Percentiles rank a stretch among this genome's conserved stretches.
Conservation (phyloP, 2,113 vertebrate species). For the Phainopepla nitens region DNA sequence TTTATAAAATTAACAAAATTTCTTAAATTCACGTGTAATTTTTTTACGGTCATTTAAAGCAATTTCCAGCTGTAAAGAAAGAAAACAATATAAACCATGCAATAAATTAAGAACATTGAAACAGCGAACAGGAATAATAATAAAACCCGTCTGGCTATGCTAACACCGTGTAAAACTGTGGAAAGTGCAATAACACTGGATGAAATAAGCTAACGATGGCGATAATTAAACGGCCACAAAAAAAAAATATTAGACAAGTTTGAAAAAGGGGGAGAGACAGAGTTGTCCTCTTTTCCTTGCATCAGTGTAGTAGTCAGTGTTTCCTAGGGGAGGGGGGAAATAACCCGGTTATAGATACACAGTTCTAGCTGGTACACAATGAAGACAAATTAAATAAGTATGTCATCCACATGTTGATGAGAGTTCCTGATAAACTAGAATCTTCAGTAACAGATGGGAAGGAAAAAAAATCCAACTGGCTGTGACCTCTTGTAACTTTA, state of each 20-base stretch:
- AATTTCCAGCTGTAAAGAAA: constrained; percentile 78
- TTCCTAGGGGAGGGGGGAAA: not conserved
- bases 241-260: constrained; percentile 35
- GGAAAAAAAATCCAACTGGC: constrained; percentile 35
- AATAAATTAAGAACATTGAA: constrained; percentile 91
- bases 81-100: constrained; percentile 81
- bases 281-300: constrained; percentile 14
- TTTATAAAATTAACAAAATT: constrained; percentile 83
- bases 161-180: constrained; percentile 75
- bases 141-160: constrained; percentile 76
- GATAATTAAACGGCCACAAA: constrained; percentile 71
- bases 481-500: constrained; percentile 64
- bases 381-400: constrained; percentile 57
- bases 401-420: constrained; percentile 49
- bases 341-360: constrained; percentile 59
- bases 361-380: constrained; percentile 54
- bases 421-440: constrained; percentile 31
- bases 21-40: constrained; percentile 68
- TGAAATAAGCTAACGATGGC: constrained; percentile 70
- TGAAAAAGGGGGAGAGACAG: not conserved
- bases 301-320: constrained; percentile 1
- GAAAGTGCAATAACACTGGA: constrained; percentile 84
- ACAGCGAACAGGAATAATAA: constrained; percentile 72
- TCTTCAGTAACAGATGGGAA: constrained; percentile 62
- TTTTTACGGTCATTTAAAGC: constrained; percentile 75